Percentiles rank a stretch among this genome's conserved stretches.
phyloP scores from a whole-genome alignment of 2,797 vertebrate species.

The Hybognathus amarus region DNA sequence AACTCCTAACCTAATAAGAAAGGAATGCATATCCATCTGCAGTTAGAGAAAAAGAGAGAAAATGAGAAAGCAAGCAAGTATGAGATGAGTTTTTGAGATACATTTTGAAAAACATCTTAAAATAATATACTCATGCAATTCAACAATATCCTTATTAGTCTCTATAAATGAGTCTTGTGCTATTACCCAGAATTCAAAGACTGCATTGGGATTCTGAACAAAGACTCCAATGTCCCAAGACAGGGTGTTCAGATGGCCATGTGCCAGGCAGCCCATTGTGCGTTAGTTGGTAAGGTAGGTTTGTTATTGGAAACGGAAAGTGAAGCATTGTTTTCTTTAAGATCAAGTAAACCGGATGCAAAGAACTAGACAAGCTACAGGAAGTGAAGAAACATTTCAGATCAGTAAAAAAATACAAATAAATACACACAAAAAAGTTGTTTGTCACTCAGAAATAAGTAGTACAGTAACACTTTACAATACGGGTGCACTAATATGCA shows the following conservation, averaged over 20 bases:
- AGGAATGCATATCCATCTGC: conserved; percentile 57
- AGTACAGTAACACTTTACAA: not conserved
- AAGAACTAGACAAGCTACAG: conserved; percentile 35
- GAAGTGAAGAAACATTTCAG: conserved; percentile 7
- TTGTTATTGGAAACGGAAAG: conserved; percentile 53
- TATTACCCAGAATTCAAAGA: not conserved
- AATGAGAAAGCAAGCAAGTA: conserved; percentile 11
- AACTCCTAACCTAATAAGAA: conserved; percentile 49
- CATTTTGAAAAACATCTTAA: not conserved
- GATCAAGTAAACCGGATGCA: conserved; percentile 32
- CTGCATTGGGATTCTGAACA: not conserved
- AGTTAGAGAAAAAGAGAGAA: conserved; percentile 3
- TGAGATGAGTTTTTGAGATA: conserved; percentile 34
- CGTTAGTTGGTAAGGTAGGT: conserved; percentile 15
- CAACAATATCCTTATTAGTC: not conserved
- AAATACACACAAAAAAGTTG: not conserved
- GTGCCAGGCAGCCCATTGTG: conserved; percentile 44
- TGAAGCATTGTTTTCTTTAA: conserved; percentile 43
- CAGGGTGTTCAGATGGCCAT: conserved; percentile 17
- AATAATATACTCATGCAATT: conserved; percentile 9
- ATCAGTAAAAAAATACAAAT: conserved; percentile 11
- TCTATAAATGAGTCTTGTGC: not conserved
- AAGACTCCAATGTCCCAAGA: conserved; percentile 35
- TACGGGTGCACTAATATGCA: too few species aligned
- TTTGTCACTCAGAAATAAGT: not conserved